Evolutionary conservation across 2,113 vertebrate species (phyloP).

Genomic region (Phrynosoma platyrhinos): DNA sequence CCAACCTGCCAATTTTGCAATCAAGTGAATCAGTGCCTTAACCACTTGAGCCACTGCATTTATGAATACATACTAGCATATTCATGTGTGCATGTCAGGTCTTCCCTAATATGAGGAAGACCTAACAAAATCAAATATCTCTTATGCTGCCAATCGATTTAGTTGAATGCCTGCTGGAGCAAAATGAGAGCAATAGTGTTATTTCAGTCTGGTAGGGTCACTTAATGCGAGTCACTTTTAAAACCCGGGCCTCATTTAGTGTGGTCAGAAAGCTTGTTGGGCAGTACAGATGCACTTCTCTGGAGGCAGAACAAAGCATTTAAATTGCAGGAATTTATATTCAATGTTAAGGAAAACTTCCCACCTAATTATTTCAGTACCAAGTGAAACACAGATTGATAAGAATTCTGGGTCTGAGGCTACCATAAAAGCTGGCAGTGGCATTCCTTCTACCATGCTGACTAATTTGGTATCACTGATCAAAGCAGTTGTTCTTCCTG

Average conservation of each 20-base stretch:
- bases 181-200: too few relatives aligned
- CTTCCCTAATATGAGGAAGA: too few relatives aligned
- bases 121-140: background rate
- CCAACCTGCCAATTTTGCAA: too few relatives aligned
- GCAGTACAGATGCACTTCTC: background rate
- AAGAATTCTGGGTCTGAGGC: background rate
- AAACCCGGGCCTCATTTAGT: background rate
- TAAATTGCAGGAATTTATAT: background rate
- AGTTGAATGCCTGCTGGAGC: background rate
- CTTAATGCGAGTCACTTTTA: background rate
- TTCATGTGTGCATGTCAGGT: too few relatives aligned
- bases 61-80: too few relatives aligned
- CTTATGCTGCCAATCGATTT: background rate
- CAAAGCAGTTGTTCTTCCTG: background rate
- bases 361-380: background rate
- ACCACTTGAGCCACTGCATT: too few relatives aligned
- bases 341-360: background rate
- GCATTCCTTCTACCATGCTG: background rate
- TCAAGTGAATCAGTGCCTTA: too few relatives aligned
- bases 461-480: background rate
- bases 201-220: background rate
- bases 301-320: background rate
- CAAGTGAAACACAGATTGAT: background rate
- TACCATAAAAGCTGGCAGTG: background rate
- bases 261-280: background rate